Evolutionary conservation across 1,140 invertebrate genomes (phyloP).

Genomic region (Drosophila sturtevanti): DNA sequence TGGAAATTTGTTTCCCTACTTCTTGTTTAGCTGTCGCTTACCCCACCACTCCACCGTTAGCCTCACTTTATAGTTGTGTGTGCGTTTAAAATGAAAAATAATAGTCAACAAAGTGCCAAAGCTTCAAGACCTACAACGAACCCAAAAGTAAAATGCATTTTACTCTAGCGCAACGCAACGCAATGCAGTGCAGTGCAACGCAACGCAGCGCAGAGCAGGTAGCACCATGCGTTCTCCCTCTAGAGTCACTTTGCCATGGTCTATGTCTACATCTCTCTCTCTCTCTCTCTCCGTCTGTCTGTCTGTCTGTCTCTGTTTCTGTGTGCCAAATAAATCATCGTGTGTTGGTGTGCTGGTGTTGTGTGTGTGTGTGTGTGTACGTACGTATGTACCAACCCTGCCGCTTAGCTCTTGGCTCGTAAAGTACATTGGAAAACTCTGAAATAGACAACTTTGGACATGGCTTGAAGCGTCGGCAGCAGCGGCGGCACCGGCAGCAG

Average conservation of each 20-base stretch:
- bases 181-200: background rate
- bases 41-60: background rate
- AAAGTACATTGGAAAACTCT: conserved; percentile 79
- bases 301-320: conserved; percentile 31
- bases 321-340: conserved; percentile 81
- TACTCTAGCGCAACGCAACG: conserved; percentile 24
- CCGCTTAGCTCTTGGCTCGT: conserved; percentile 39
- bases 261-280: background rate
- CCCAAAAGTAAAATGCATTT: conserved; percentile 53
- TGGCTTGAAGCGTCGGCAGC: conserved; percentile 14
- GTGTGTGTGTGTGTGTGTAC: conserved; percentile 55
- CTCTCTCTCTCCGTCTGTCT: too few relatives aligned
- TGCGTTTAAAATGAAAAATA: conserved; percentile 74
- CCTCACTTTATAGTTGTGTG: conserved; percentile 21
- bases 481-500: background rate
- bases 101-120: conserved; percentile 76
- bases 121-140: conserved; percentile 56
- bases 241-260: conserved; percentile 5
- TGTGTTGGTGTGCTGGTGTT: conserved; percentile 64
- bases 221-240: conserved; percentile 26
- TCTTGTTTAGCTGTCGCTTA: background rate
- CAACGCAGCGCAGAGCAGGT: conserved; percentile 39
- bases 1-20: conserved; percentile 18
- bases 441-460: conserved; percentile 79
- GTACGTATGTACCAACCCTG: conserved; percentile 43